A percentile compares a stretch with the other conserved stretches of the same genome.
These are phyloP conservation scores for Manis javanica DNA, from an alignment of 2,797 vertebrate genomes.

Conservation along the genomic window DNA sequence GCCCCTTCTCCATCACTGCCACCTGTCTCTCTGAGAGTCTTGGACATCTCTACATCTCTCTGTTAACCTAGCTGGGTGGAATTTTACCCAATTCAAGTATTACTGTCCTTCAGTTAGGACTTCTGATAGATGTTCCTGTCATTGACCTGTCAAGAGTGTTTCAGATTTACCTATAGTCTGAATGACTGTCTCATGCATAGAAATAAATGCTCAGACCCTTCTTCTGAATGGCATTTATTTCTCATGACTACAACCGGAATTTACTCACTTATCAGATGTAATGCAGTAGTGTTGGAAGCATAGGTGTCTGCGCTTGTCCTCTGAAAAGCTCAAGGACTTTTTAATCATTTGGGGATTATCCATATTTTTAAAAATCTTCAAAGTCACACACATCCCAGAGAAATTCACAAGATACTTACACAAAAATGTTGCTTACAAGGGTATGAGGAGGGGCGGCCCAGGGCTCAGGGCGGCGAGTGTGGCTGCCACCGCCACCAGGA, in stretches of 20 bases:
- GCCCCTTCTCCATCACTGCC: background rate
- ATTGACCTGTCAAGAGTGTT: background rate
- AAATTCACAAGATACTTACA: background rate
- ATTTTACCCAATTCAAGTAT: background rate
- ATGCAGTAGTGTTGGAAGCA: background rate
- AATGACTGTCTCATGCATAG: background rate
- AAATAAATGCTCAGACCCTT: background rate
- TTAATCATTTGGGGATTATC: background rate
- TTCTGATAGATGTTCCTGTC: background rate
- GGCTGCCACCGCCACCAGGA: too few relatives aligned
- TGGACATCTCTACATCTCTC: background rate
- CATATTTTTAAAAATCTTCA: background rate
- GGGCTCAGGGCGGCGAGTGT: too few relatives aligned
- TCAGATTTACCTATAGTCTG: background rate
- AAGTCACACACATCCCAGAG: background rate
- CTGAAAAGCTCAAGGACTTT: conserved; percentile 36
- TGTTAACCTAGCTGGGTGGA: background rate
- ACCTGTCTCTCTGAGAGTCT: background rate
- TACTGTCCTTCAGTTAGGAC: background rate
- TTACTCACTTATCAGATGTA: conserved; percentile 1
- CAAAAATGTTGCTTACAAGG: background rate
- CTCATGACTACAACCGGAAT: background rate
- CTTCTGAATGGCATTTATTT: conserved; percentile 51
- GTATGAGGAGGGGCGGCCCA: too few relatives aligned
- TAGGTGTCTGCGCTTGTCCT: background rate